Percentiles rank a stretch among this genome's conserved stretches.
phyloP scores from a whole-genome alignment of 2,113 vertebrate genomes.

The Herpetotheres cachinnans region DNA sequence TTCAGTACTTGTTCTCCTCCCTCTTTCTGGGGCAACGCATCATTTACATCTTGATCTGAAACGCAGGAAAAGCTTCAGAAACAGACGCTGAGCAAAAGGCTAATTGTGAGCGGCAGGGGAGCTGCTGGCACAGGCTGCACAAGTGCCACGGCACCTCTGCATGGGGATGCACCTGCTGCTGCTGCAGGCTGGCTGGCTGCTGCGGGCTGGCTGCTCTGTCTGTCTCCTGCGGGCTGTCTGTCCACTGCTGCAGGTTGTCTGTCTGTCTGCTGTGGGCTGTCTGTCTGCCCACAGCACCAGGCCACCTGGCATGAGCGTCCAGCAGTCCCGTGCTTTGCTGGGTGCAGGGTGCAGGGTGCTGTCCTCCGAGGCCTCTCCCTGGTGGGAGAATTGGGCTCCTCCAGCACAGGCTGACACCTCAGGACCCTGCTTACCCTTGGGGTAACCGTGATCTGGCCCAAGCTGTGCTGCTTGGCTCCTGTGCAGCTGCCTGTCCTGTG shows the following conservation, averaged over 20 bases:
- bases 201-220: too few relatives aligned
- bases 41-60: neutral
- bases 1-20: neutral
- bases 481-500: neutral
- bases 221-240: neutral
- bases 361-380: neutral
- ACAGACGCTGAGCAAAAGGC: neutral
- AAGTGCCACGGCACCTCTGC: neutral
- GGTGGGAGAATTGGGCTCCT: neutral
- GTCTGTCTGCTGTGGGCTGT: neutral
- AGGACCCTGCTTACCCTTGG: neutral
- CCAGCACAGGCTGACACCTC: too few relatives aligned
- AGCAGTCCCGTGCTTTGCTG: rapidly evolving
- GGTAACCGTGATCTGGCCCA: neutral
- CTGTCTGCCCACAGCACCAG: neutral
- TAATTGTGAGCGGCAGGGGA: rapidly evolving
- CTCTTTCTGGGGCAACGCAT: neutral
- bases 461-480: neutral
- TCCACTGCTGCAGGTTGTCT: neutral
- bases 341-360: neutral
- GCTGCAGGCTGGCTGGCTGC: neutral
- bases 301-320: neutral
- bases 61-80: neutral
- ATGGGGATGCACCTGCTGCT: rapidly evolving
- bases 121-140: rapidly evolving